Conservation (phyloP, 2,888 invertebrate genomes). For the Vandiemenella viatica region DNA sequence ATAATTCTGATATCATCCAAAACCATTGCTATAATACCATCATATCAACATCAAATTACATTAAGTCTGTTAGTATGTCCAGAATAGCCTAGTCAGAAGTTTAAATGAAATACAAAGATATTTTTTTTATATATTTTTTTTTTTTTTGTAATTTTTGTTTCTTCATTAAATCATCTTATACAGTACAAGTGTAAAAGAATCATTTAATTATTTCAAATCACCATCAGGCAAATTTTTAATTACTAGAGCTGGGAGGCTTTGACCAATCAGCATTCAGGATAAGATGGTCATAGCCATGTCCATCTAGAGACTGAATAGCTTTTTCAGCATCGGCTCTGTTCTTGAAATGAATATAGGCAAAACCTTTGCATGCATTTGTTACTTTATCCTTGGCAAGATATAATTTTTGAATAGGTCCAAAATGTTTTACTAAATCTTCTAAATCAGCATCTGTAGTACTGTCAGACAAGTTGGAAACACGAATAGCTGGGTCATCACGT, state of each 20-base stretch:
- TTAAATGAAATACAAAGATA: no score
- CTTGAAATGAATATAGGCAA: constrained; percentile 96
- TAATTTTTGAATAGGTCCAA: constrained; percentile 84
- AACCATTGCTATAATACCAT: no score
- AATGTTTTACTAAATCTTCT: constrained; percentile 85
- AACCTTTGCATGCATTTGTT: constrained; percentile 83
- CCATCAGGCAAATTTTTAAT: no score
- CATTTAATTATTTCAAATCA: no score
- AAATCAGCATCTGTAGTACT: constrained; percentile 89
- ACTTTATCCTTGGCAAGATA: constrained; percentile 90
- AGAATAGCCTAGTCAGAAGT: no score
- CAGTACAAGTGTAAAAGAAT: no score
- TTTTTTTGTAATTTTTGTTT: no score
- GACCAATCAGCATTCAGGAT: constrained; percentile 99
- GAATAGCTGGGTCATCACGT: constrained; percentile 81
- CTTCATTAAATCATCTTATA: no score
- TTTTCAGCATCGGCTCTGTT: constrained; percentile 78
- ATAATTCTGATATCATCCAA: no score
- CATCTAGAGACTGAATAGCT: constrained; percentile 78
- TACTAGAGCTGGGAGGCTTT: constrained; percentile 46
- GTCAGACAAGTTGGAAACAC: constrained; percentile 93
- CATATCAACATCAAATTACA: no score
- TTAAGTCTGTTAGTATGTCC: no score
- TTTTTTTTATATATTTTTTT: no score
- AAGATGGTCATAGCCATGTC: constrained; percentile 93